These are phyloP conservation scores for Calliopum simillimum DNA, from an alignment of 2,888 invertebrate genomes.

Conservation along the genomic window DNA sequence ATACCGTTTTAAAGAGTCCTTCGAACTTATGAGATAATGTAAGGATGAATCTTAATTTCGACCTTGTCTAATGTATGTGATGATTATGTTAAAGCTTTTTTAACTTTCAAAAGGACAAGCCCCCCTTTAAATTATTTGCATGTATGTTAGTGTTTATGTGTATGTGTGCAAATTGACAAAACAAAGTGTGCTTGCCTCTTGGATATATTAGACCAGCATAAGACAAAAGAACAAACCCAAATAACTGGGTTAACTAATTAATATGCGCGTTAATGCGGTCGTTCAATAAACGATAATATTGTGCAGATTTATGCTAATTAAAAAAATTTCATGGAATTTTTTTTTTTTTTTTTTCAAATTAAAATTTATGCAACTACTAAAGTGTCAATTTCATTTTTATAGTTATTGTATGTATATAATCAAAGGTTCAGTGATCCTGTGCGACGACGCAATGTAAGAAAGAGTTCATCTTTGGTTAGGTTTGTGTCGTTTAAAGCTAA, in stretches of 20 bases:
- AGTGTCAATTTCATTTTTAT: background rate
- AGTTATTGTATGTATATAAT: too few relatives aligned
- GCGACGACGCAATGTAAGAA: background rate
- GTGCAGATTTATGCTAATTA: slow-evolving; percentile 23
- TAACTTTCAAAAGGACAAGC: too few relatives aligned
- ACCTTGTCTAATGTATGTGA: too few relatives aligned
- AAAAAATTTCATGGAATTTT: slow-evolving; percentile 7
- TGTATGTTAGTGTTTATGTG: too few relatives aligned
- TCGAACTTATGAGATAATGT: too few relatives aligned
- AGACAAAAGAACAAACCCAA: background rate
- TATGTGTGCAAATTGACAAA: background rate
- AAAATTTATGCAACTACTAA: background rate
- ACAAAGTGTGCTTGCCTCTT: background rate
- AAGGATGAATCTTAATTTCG: too few relatives aligned
- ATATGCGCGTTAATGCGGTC: background rate
- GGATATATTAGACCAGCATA: background rate
- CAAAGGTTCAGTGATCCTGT: slow-evolving; percentile 14
- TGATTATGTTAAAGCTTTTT: too few relatives aligned
- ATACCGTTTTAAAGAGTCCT: too few relatives aligned
- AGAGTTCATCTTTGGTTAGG: background rate
- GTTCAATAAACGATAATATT: slow-evolving; percentile 20
- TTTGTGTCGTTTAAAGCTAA: too few relatives aligned
- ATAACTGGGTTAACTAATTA: slow-evolving; percentile 11
- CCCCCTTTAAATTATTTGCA: too few relatives aligned
- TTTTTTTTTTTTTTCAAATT: background rate